Evolutionary conservation across 2,113 vertebrate genomes (phyloP).

Genomic region (Entelurus aequoreus): DNA sequence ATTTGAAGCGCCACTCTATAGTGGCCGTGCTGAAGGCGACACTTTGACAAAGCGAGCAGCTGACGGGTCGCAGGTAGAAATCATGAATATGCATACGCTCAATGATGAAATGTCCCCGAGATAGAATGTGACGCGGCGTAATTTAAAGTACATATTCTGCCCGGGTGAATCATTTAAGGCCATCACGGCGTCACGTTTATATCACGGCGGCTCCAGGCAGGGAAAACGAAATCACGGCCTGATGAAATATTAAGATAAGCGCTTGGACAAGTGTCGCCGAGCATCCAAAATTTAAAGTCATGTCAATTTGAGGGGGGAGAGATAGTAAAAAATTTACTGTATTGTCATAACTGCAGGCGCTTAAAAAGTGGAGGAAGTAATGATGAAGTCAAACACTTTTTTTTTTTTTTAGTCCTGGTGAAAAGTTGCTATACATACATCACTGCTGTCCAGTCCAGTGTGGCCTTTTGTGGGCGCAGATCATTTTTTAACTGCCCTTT

Average conservation of each 20-base stretch:
- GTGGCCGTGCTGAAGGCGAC: slow-evolving; percentile 64
- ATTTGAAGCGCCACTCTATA: too few relatives aligned
- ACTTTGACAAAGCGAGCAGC: slow-evolving; percentile 71
- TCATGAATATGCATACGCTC: slow-evolving; percentile 87
- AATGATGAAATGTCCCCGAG: slow-evolving; percentile 84
- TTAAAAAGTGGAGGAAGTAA: too few relatives aligned
- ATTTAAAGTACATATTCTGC: slow-evolving; percentile 79
- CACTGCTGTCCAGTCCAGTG: too few relatives aligned
- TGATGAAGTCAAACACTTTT: too few relatives aligned
- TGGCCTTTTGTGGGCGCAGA: too few relatives aligned
- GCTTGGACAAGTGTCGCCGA: slow-evolving; percentile 15
- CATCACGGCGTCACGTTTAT: slow-evolving; percentile 75
- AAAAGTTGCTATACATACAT: too few relatives aligned
- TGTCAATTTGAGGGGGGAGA: not conserved
- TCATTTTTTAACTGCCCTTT: too few relatives aligned
- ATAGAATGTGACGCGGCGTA: slow-evolving; percentile 87
- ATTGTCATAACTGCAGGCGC: too few relatives aligned
- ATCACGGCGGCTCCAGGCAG: too few relatives aligned
- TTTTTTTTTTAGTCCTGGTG: too few relatives aligned
- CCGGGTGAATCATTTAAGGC: slow-evolving; percentile 89
- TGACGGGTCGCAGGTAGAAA: slow-evolving; percentile 80
- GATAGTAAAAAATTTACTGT: too few relatives aligned
- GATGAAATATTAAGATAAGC: slow-evolving; percentile 59
- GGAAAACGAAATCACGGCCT: slow-evolving; percentile 58
- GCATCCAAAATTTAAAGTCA: slow-evolving; percentile 2